Percentiles rank a stretch among this genome's conserved stretches.
phyloP scores from a whole-genome alignment of 92 coral and sea anemone species.

The Anthopleura xanthogrammica region DNA sequence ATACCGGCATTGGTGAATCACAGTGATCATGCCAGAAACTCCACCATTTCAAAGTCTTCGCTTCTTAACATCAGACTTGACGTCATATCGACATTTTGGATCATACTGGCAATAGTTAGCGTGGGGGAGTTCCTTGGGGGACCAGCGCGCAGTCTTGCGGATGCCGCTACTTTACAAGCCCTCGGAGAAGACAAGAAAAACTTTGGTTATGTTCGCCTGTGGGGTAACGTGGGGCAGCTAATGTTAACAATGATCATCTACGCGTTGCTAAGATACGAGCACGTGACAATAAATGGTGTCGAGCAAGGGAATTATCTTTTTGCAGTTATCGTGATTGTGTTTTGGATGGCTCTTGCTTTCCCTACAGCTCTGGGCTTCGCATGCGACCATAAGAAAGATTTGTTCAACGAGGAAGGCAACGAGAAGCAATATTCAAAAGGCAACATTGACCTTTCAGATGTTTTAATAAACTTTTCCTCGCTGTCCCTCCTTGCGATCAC shows the following conservation, averaged over 20 bases:
- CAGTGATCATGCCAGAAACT: background rate
- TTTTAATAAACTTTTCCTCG: slow-evolving; percentile 39
- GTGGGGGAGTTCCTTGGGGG: slow-evolving; percentile 70
- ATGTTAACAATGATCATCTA: slow-evolving; percentile 40
- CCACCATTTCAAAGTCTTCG: slow-evolving; percentile 8
- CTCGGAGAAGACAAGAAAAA: slow-evolving; percentile 56
- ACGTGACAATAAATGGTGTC: slow-evolving; percentile 45
- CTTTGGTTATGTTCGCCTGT: slow-evolving; percentile 57
- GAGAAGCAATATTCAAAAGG: background rate
- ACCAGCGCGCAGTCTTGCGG: slow-evolving; percentile 68
- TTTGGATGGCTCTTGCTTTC: slow-evolving; percentile 47
- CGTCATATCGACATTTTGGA: slow-evolving; percentile 36
- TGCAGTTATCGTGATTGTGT: slow-evolving; percentile 43
- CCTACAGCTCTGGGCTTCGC: slow-evolving; percentile 57
- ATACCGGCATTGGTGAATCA: background rate
- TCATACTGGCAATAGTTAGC: slow-evolving; percentile 47
- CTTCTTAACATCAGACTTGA: slow-evolving; percentile 31
- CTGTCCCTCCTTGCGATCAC: slow-evolving; percentile 56
- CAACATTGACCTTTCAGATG: slow-evolving; percentile 23
- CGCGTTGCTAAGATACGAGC: slow-evolving; percentile 46
- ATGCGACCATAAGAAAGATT: slow-evolving; percentile 31
- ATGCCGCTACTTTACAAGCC: slow-evolving; percentile 60
- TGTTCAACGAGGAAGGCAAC: background rate
- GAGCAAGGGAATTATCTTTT: slow-evolving; percentile 58
- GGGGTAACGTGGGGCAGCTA: slow-evolving; percentile 68